phyloP scores from a whole-genome alignment of 2,888 invertebrate species.

The Pyrochroa serraticornis region DNA sequence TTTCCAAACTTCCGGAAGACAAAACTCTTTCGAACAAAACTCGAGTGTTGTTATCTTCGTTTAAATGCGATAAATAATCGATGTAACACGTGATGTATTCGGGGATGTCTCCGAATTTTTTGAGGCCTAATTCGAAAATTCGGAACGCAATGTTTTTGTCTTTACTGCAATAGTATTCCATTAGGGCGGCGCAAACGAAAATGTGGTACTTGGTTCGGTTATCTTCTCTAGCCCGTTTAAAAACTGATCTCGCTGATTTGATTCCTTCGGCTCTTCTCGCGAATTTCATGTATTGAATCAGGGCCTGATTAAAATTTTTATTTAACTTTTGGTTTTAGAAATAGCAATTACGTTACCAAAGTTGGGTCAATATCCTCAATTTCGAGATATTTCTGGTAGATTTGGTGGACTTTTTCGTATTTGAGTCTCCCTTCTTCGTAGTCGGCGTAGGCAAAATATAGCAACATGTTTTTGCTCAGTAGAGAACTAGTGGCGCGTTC shows the following conservation, averaged over 20 bases:
- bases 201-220: conserved; percentile 85
- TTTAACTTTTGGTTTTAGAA: conserved; percentile 1
- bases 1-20: conserved; percentile 87
- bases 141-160: conserved; percentile 96
- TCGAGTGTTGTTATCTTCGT: conserved; percentile 99
- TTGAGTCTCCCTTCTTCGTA: conserved; percentile 97
- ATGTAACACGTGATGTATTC: conserved; percentile 96
- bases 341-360: conserved; percentile 65
- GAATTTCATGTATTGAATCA: conserved; percentile 99
- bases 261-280: conserved; percentile 96
- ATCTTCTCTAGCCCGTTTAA: conserved; percentile 95
- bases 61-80: conserved; percentile 95
- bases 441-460: conserved; percentile 98
- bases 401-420: conserved; percentile 94
- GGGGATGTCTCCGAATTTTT: conserved; percentile 93
- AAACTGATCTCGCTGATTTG: conserved; percentile 92
- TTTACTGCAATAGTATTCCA: conserved; percentile 99
- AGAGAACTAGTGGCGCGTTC: conserved; percentile 92
- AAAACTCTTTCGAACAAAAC: conserved; percentile 98
- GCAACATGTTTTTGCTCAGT: conserved; percentile 86
- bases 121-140: conserved; percentile 96
- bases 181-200: conserved; percentile 94
- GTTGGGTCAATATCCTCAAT: conserved; percentile 94
- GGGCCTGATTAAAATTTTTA: conserved; percentile 70
- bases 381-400: conserved; percentile 90